A percentile compares a stretch with the other conserved stretches of the same genome.
These are phyloP conservation scores for Venustaconcha ellipsiformis DNA, from an alignment of 1,140 invertebrate genomes.

Conservation along the genomic window DNA sequence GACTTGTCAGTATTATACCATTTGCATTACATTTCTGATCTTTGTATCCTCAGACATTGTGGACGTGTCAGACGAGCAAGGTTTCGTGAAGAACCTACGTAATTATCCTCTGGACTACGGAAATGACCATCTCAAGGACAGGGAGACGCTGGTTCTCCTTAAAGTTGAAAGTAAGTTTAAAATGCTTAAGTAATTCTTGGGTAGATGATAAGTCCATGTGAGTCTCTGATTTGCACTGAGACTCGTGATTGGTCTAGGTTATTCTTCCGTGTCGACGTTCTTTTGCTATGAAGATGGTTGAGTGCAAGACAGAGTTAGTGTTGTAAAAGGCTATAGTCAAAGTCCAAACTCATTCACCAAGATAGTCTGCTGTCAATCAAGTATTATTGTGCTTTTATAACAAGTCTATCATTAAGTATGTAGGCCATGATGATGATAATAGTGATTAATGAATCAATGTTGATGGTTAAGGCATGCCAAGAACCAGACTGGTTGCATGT, in stretches of 20 bases:
- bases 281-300: neutral
- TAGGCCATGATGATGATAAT: no score
- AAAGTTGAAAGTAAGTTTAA: slow-evolving; percentile 24
- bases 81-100: slow-evolving; percentile 27
- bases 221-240: neutral
- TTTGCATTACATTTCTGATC: neutral
- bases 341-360: neutral
- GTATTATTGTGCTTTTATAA: no score
- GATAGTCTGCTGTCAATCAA: neutral
- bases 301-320: neutral
- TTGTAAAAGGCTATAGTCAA: neutral
- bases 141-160: slow-evolving; percentile 28
- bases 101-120: slow-evolving; percentile 27
- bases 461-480: no score
- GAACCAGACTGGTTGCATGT: no score
- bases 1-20: slow-evolving; percentile 10
- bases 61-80: slow-evolving; percentile 28
- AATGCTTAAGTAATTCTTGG: neutral
- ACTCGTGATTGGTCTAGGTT: neutral
- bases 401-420: no score
- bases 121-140: slow-evolving; percentile 24
- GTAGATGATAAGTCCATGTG: no score
- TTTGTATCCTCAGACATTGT: slow-evolving; percentile 14
- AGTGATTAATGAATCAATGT: no score
- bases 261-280: neutral